These are phyloP conservation scores for Yponomeuta plumbellus DNA, from an alignment of 2,888 invertebrate genomes.

Conservation along the genomic window DNA sequence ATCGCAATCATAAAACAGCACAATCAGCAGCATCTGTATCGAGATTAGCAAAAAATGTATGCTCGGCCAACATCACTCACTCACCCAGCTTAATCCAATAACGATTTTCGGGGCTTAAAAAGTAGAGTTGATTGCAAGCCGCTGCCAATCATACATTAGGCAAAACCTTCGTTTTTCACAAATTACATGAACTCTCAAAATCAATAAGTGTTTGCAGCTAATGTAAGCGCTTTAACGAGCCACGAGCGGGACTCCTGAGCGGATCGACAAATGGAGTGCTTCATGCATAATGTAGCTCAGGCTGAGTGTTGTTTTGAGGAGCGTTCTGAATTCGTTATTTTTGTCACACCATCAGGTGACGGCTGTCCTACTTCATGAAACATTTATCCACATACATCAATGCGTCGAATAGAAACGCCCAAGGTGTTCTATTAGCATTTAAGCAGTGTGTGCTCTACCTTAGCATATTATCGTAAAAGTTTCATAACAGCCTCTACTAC, in stretches of 20 bases:
- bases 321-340: slow-evolving; percentile 74
- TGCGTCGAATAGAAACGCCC: slow-evolving; percentile 26
- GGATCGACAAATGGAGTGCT: slow-evolving; percentile 76
- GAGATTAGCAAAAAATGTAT: too few species aligned
- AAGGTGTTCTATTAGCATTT: neutral
- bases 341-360: slow-evolving; percentile 68
- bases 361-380: slow-evolving; percentile 65
- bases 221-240: slow-evolving; percentile 74
- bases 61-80: too few species aligned
- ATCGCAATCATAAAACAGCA: too few species aligned
- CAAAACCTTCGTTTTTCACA: slow-evolving; percentile 31
- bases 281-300: slow-evolving; percentile 74
- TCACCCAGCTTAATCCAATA: neutral
- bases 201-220: slow-evolving; percentile 74
- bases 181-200: slow-evolving; percentile 64
- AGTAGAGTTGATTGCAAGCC: slow-evolving; percentile 2
- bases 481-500: neutral
- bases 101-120: neutral
- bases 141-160: neutral
- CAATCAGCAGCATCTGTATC: too few species aligned
- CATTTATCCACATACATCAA: slow-evolving; percentile 64
- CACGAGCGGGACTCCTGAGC: slow-evolving; percentile 72
- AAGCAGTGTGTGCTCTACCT: neutral
- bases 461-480: neutral
- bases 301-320: slow-evolving; percentile 75